Percentiles rank a stretch among this genome's conserved stretches.
Evolutionary conservation across 2,888 invertebrate species (phyloP).

Genomic region (Drosophila nr. perissopoda): DNA sequence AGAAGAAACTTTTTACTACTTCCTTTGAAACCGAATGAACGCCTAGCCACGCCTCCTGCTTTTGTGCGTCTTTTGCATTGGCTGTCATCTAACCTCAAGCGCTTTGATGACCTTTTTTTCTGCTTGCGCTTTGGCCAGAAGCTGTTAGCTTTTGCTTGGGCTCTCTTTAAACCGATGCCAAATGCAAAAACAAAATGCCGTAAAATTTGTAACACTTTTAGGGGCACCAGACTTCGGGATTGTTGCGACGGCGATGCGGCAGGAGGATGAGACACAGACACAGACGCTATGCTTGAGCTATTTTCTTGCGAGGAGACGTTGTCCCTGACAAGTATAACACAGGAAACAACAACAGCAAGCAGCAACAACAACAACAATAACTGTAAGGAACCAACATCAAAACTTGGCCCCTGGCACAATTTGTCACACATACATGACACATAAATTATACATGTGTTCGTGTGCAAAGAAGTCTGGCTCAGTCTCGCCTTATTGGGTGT

Average conservation of each 20-base stretch:
- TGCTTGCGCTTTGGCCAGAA: conserved; percentile 1
- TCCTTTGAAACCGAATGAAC: conserved; percentile 54
- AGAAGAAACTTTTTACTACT: conserved; percentile 73
- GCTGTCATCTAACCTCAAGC: conserved; percentile 68
- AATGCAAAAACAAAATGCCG: conserved; percentile 60
- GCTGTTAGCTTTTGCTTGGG: conserved; percentile 23
- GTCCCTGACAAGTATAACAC: conserved; percentile 40
- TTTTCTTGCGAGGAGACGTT: conserved; percentile 25
- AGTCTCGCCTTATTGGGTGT: background rate
- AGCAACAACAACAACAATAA: conserved; percentile 42
- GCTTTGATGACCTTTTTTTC: conserved; percentile 67
- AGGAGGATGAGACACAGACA: conserved; percentile 8
- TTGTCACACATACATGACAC: conserved; percentile 76
- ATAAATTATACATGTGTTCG: conserved; percentile 65
- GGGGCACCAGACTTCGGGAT: conserved; percentile 42
- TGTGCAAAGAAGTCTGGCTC: background rate
- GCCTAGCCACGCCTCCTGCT: conserved; percentile 5
- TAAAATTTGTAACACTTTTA: conserved; percentile 81
- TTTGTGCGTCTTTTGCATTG: conserved; percentile 34
- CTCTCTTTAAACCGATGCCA: conserved; percentile 53
- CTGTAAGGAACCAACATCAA: conserved; percentile 50
- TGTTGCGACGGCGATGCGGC: conserved; percentile 21
- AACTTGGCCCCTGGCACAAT: conserved; percentile 76
- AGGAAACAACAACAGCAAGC: conserved; percentile 22
- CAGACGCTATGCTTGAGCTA: conserved; percentile 41